phyloP scores from a whole-genome alignment of 2,797 vertebrate species.

The Syngnathus acus region DNA sequence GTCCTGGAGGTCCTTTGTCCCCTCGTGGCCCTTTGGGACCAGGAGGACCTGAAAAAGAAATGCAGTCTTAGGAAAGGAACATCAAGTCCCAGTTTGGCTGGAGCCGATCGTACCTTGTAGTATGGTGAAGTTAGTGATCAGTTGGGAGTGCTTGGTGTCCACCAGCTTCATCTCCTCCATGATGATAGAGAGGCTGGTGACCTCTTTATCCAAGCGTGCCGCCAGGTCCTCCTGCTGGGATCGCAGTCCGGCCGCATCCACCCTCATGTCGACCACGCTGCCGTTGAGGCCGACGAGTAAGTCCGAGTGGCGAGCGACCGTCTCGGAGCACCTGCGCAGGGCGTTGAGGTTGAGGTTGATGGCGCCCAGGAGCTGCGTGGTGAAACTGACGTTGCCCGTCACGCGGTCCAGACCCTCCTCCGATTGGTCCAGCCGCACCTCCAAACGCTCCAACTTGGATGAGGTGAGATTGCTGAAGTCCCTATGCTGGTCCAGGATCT shows the following conservation, averaged over 20 bases:
- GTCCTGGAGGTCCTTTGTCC: conserved; percentile 83
- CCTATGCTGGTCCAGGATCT: conserved; percentile 81
- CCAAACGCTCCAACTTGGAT: conserved; percentile 76
- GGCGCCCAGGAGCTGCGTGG: conserved; percentile 84
- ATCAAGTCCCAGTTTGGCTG: conserved; percentile 6
- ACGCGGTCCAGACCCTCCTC: conserved; percentile 84
- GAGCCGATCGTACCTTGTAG: conserved; percentile 75
- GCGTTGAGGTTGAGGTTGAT: conserved; percentile 84
- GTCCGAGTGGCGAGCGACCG: conserved; percentile 82
- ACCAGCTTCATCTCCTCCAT: conserved; percentile 99
- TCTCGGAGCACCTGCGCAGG: conserved; percentile 84
- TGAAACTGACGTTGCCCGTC: conserved; percentile 90
- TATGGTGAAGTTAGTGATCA: conserved; percentile 97
- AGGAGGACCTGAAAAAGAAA: conserved; percentile 77
- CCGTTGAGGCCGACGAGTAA: conserved; percentile 80
- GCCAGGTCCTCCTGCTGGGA: conserved; percentile 85
- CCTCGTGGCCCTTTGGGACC: conserved; percentile 89
- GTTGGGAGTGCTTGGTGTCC: conserved; percentile 91
- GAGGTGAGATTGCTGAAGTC: conserved; percentile 81
- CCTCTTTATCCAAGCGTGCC: conserved; percentile 84
- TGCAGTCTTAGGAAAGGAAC: background rate
- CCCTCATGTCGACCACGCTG: conserved; percentile 75
- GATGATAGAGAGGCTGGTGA: conserved; percentile 84
- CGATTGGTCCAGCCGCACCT: conserved; percentile 77
- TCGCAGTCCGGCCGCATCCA: conserved; percentile 74